phyloP scores from a whole-genome alignment of 2,797 vertebrate genomes.

The Halcyon chelicuti region DNA sequence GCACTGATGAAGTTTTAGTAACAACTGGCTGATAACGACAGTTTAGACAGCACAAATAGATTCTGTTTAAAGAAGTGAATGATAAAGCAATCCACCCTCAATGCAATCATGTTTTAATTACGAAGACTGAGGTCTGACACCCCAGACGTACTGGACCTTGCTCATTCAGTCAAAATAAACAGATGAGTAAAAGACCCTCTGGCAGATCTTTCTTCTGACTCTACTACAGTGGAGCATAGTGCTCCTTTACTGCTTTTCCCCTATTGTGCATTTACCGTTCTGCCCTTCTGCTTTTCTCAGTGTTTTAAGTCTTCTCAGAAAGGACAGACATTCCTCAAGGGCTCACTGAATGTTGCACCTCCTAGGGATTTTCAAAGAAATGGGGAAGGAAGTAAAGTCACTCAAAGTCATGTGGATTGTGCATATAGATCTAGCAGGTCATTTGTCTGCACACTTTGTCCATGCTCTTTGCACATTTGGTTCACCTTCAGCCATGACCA shows the following conservation, averaged over 20 bases:
- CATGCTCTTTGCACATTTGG: rapidly evolving
- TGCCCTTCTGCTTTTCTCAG: not conserved
- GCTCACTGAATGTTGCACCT: slow-evolving; percentile 17
- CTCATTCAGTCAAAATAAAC: not conserved
- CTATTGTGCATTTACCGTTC: not conserved
- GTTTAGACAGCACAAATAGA: not conserved
- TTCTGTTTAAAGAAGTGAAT: not conserved
- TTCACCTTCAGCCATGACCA: not conserved
- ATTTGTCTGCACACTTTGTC: not conserved
- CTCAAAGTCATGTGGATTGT: not conserved
- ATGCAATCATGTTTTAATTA: not conserved
- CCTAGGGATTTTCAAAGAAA: not conserved
- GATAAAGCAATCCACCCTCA: not conserved
- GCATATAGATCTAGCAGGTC: rapidly evolving
- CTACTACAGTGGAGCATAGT: not conserved
- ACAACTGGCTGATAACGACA: not conserved
- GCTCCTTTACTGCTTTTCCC: not conserved
- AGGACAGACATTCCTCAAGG: slow-evolving; percentile 30
- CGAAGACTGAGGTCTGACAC: not conserved
- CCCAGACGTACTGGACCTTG: not conserved
- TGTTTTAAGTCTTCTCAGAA: not conserved
- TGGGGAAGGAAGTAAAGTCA: not conserved
- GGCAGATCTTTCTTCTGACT: not conserved
- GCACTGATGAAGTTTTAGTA: not conserved
- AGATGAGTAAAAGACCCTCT: not conserved